Base-by-base conservation (phyloP, 2,888 invertebrate species). In the Anaspis maculata region DNA sequence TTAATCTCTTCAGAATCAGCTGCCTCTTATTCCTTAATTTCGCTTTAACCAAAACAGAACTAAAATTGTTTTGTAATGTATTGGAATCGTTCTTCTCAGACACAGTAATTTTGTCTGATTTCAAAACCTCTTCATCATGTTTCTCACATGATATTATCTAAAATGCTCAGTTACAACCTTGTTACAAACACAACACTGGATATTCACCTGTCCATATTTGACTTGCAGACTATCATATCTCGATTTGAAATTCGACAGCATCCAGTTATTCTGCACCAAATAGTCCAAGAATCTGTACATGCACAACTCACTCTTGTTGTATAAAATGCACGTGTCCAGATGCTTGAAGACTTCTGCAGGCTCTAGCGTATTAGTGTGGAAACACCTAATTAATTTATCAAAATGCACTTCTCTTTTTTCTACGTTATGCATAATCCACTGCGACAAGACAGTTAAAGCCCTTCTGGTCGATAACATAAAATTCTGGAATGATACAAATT, bases 301-400 rank as follows among this genome's bases (percentile, higher is more conserved):
- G 49, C 73, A 73, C 25, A 71, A 58, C 49, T 74, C 74, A 49
- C 74, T 75, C 33, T 71, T 69, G 11, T 65, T 65, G 54, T 74
- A 75, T 30, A 78, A 60, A 24, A 70, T 66, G 41, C 74, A 73
- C 15, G 63, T 69, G 44, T 76, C 72, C 35, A 77, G 63, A 44
- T 76, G 72, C 44, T 72, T 70, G 27, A 66, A 66, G 39, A 71
- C 67, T 41, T 66, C 62, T 30, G 59, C 57, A n/a, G 66, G 66
- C 48, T 70, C 69, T 39, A 70, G 52, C 37, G 59, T 58, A 33
- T 59, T 61, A 64, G 72, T 70, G 36, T 67, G 65, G 32, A 72
- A 61, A 46, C 67, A 67, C 15, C 60, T 63, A 28, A 78, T 59
- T 13, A 79, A 55, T 30, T 68, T 64, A 31, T 71, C 68, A 45